Evolutionary conservation across 2,888 invertebrate species (phyloP).

Genomic region (Oasisia sp.): DNA sequence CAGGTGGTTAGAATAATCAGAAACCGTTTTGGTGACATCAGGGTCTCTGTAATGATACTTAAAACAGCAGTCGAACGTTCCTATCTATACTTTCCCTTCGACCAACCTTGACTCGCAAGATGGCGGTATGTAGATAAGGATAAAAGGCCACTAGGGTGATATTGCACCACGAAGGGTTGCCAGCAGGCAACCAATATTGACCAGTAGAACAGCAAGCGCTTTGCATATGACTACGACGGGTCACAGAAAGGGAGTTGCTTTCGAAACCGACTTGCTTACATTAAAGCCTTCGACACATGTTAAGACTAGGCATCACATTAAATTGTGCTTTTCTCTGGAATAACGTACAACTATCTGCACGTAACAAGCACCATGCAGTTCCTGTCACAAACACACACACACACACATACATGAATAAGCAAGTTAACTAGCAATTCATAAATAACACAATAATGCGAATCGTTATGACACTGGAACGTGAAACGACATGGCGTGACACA

Average conservation of each 20-base stretch:
- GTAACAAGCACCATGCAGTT: background rate
- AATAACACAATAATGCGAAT: conserved; percentile 9
- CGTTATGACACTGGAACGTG: conserved; percentile 17
- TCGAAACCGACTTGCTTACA: background rate
- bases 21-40: background rate
- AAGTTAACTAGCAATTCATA: background rate
- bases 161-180: background rate
- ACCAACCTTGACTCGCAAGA: background rate
- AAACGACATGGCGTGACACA: background rate
- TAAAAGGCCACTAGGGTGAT: background rate
- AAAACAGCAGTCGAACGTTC: background rate
- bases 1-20: background rate
- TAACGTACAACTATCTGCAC: background rate
- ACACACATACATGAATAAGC: background rate
- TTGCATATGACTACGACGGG: background rate
- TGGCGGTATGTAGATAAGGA: background rate
- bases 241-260: background rate
- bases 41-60: background rate
- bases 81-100: background rate
- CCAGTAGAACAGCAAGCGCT: background rate
- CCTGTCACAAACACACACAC: background rate
- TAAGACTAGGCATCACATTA: conserved; percentile 6
- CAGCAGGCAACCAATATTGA: background rate
- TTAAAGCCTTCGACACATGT: background rate
- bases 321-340: background rate